Evolutionary conservation across 2,113 vertebrate species (phyloP).

Genomic region (Notothenia rossii): DNA sequence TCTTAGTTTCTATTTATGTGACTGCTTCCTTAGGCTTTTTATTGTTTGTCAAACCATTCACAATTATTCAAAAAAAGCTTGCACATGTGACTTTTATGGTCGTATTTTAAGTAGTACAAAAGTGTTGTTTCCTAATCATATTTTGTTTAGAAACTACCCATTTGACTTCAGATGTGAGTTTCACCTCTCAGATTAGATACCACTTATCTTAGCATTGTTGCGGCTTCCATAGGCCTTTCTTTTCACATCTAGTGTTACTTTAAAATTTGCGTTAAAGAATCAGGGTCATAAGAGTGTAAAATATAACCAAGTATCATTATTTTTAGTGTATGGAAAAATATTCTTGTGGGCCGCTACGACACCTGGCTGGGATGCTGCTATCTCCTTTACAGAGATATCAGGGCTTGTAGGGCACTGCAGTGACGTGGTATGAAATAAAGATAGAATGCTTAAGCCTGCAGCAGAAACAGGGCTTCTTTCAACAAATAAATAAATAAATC

Average conservation of each 20-base stretch:
- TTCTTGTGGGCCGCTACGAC: neutral
- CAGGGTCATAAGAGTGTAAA: neutral
- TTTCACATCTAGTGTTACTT: conserved; percentile 7
- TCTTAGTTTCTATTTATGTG: neutral
- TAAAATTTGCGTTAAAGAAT: conserved; percentile 24
- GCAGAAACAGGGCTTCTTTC: neutral
- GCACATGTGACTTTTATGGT: neutral
- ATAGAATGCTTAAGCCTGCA: conserved; percentile 22
- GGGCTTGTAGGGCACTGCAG: neutral
- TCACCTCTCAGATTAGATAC: conserved; percentile 58
- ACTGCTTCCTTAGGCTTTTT: neutral
- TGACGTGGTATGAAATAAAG: conserved; percentile 19
- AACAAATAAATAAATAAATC: conserved; percentile 12
- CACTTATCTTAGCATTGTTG: conserved; percentile 53
- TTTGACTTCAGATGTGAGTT: conserved; percentile 31
- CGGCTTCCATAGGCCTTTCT: neutral
- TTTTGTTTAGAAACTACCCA: conserved; percentile 14
- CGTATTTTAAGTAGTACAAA: neutral
- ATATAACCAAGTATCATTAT: conserved; percentile 19
- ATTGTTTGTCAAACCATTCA: conserved; percentile 39
- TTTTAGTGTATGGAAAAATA: conserved; percentile 11
- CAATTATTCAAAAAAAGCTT: neutral
- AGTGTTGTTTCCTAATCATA: neutral
- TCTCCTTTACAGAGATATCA: neutral
- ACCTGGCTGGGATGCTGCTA: conserved; percentile 3